Base-by-base conservation (phyloP, 2,888 invertebrate genomes). In the Acrobasis repandana region DNA sequence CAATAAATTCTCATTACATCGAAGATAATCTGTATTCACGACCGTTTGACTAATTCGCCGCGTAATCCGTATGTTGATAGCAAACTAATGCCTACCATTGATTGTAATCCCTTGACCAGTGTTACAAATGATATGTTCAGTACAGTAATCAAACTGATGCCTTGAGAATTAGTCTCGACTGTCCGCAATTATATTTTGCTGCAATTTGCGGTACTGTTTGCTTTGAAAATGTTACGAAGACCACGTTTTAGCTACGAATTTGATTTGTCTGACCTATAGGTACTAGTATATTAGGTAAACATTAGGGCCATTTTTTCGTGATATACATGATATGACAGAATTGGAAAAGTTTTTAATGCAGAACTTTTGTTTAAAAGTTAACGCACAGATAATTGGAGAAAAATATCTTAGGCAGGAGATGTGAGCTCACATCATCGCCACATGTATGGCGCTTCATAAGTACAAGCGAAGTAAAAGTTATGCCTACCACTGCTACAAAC, bases 41-140 rank as follows among this genome's bases (percentile, higher is more conserved):
- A 14, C 48, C 11, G 34, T 58, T 48, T 48, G 48, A 58, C 57
- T 48, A 68, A 63, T 58, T 75, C 73, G 71, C 73, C 73, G 76
- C 72, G 67, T 77, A 77, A 74, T 74, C 70, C 77, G 71, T 77
- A 77, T 80, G 81, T 76, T 79, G 74, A 78, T 75, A 75, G 70
- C 76, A 72, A 72, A 80, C 80, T 79, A 84, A 83, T 79, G 76
- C 81, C 75, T 70, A 76, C 70, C 48, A 48, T 58, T 48, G 47
- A 83, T 82, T 82, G 82, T 86, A 85, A 86, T 83, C 83, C 80
- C 67, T 65, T 68, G 64, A 59, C 59, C 65, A 54, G 20, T 49
- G 38, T 51, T 51, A 59, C 58, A 52, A 61, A 61, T 18, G 38
- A 48, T 34, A 14, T 16, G 57, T 18, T 18, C 16, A 33, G 34